Evolutionary conservation across 1,140 invertebrate genomes (phyloP).

Genomic region (Zaprionus africanus): DNA sequence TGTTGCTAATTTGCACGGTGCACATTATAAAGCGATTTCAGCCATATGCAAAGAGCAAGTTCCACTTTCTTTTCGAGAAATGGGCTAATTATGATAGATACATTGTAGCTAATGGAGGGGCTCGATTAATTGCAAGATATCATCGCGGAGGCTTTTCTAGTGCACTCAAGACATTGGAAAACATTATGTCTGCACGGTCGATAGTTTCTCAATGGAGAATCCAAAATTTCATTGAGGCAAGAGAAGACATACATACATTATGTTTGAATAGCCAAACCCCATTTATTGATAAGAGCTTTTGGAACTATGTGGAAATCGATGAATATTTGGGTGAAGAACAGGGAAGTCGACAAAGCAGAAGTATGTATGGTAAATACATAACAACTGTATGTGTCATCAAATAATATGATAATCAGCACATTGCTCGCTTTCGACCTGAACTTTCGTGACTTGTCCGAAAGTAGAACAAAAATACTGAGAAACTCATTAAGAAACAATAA

Average conservation of each 20-base stretch:
- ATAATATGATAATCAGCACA: slow-evolving; percentile 2
- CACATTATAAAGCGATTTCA: slow-evolving; percentile 78
- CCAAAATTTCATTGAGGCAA: slow-evolving; percentile 1
- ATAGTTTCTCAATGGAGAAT: slow-evolving; percentile 22
- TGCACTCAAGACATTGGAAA: background rate
- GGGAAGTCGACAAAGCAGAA: background rate
- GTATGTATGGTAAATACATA: background rate
- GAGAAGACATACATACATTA: too few relatives aligned
- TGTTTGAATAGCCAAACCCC: background rate
- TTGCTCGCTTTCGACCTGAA: background rate
- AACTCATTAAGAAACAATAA: background rate
- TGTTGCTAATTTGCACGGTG: slow-evolving; percentile 76
- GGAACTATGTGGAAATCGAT: background rate
- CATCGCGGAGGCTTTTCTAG: slow-evolving; percentile 10
- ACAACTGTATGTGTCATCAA: slow-evolving; percentile 12
- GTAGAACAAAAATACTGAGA: background rate
- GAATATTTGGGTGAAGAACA: background rate
- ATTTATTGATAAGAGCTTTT: slow-evolving; percentile 27
- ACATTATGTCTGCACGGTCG: background rate
- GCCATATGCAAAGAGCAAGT: slow-evolving; percentile 68
- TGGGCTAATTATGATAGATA: slow-evolving; percentile 72
- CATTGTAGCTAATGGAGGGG: slow-evolving; percentile 56
- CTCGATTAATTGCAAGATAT: slow-evolving; percentile 32
- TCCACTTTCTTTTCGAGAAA: slow-evolving; percentile 71
- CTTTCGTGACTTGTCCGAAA: slow-evolving; percentile 1